These are phyloP conservation scores for Raja brachyura DNA, from an alignment of 2,113 vertebrate species.

Conservation along the genomic window DNA sequence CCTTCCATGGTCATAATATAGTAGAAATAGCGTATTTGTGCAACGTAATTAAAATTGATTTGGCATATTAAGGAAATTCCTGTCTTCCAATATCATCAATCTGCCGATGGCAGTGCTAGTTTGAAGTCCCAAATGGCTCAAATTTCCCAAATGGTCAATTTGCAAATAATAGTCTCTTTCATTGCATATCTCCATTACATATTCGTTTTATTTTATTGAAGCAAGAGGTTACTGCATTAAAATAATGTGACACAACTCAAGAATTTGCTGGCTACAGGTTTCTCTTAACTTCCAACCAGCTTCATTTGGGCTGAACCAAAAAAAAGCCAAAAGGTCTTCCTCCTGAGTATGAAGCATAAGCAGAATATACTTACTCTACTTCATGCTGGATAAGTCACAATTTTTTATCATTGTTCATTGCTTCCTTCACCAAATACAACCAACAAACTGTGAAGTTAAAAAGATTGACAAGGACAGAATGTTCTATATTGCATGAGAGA, in stretches of 20 bases:
- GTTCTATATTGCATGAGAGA: not conserved
- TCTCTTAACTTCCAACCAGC: not conserved
- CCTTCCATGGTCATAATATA: not conserved
- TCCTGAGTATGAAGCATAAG: not conserved
- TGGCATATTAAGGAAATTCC: constrained; percentile 43
- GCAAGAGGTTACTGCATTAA: not conserved
- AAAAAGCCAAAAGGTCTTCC: not conserved
- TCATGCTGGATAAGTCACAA: not conserved
- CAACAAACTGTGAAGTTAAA: not conserved
- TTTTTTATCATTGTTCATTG: not conserved
- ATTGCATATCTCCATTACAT: not conserved
- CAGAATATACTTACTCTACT: not conserved
- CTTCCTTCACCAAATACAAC: not conserved
- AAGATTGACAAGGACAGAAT: not conserved
- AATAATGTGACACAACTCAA: not conserved
- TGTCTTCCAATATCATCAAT: constrained; percentile 35
- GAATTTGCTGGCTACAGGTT: not conserved
- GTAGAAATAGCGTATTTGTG: not conserved
- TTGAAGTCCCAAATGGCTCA: not conserved
- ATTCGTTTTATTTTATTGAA: not conserved
- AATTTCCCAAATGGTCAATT: not conserved
- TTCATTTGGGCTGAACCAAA: not conserved
- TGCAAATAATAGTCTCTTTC: not conserved
- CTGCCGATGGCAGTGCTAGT: not conserved
- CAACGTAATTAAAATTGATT: constrained; percentile 39